Conservation (phyloP, 2,888 invertebrate species). For the Macropis europaea region DNA sequence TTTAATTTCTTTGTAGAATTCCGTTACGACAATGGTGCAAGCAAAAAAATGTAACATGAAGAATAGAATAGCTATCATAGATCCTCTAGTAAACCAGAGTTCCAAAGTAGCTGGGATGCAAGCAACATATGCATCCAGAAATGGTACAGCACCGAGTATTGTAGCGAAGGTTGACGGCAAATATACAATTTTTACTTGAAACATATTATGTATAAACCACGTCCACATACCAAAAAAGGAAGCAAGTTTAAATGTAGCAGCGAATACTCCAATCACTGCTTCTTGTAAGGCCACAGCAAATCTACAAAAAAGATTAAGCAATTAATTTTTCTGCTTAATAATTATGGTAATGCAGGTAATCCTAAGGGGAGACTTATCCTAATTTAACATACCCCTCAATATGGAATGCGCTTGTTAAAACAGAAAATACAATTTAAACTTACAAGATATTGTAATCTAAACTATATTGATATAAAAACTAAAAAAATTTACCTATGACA, state of each 20-base stretch:
- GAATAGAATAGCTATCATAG: conserved; percentile 90
- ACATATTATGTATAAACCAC: conserved; percentile 97
- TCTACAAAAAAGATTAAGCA: conserved; percentile 76
- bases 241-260: conserved; percentile 98
- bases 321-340: background rate
- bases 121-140: conserved; percentile 97
- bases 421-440: conserved; percentile 25
- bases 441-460: background rate
- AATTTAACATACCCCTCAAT: conserved; percentile 67
- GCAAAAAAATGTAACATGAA: conserved; percentile 93
- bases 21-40: conserved; percentile 94
- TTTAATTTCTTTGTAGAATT: conserved; percentile 98
- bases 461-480: background rate
- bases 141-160: conserved; percentile 96
- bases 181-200: conserved; percentile 96
- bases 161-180: conserved; percentile 97
- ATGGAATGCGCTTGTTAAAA: conserved; percentile 59
- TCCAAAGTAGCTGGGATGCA: conserved; percentile 96
- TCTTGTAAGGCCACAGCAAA: conserved; percentile 92
- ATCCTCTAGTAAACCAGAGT: conserved; percentile 95
- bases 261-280: conserved; percentile 95
- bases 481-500: conserved; percentile 81
- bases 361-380: background rate
- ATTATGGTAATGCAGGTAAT: background rate
- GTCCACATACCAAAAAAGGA: conserved; percentile 99